Evolutionary conservation across 2,888 invertebrate species (phyloP), one percentile per base, ranked within the genome.

Genomic region (Pilophorus perplexus): DNA sequence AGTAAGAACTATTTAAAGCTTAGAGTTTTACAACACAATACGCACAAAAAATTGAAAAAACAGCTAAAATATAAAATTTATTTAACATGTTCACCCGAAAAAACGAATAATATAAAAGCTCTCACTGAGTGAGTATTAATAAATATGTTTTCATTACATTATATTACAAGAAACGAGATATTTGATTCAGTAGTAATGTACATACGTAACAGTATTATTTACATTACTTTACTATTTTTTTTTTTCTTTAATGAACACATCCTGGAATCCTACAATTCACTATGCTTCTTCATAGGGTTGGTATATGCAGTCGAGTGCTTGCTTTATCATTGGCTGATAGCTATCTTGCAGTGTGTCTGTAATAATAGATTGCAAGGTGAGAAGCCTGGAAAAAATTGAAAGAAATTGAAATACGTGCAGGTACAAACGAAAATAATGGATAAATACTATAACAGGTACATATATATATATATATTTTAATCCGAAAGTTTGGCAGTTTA

Each of bases 231-330:
- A 8, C 33, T 8, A 33, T 33, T 18, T 16, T 28, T 25, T 25
- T 25, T 54, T 50, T 33, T 33, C 12, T 33, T 6, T 33, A 33
- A 8, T 33, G 33, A 33, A 33, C 33, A 33, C 33, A 33, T 33
- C 33, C 33, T 33, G 33, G 22, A 16, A 23, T 42, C 37, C 16
- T 44, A 2, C 23, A 14, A 42, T 62, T 62, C 48, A 46, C 62
- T 65, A 65, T 38, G 55, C 50, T 44, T 28, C 66, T 59, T 67
- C 59, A 55, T 66, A 69, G 37, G 69, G 70, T 62, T 70, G 71
- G 68, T 71, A 71, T 48, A 71, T 70, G 65, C 71, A 71, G 69
- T 71, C 70, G 42, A 71, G 64, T 55, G 70, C 71, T 64, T 71
- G 68, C 59, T 66, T 68, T 54, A 71, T 71, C 54, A 69, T 66